Evolutionary conservation across 2,113 vertebrate species (phyloP), one percentile per base, ranked within the genome.

Genomic region (Campylomormyrus tamandua): DNA sequence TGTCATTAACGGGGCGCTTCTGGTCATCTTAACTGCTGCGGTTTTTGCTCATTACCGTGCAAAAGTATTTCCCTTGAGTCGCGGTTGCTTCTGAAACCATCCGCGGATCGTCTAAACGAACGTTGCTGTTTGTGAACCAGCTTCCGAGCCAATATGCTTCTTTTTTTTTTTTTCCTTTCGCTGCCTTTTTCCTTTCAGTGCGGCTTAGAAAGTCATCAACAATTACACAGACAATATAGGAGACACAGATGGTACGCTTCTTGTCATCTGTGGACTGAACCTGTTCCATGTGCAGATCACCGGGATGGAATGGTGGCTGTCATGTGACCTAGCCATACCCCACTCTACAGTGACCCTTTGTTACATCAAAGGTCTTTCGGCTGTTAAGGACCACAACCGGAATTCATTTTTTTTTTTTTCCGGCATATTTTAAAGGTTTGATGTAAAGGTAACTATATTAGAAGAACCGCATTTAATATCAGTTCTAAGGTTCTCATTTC

Each of bases 31-130:
- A 74, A 84, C 83, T 84, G 83, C 42, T 48, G 42, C 21, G 7
- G 48, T 86, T 86, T 86, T 49, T 86, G 39, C 83, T 46, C 83
- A 86, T 86, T 49, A 86, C 74, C 13, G 74, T 39, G 62, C 62
- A 31, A 17, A 50, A 49, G 46, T 48, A 49, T 21, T 50, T 86
- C n/a, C 45, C 83, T 46, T 49, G 48, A 86, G 45, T 13, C 45
- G 31, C 45, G 45, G 15, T 85, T 19, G 39, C 83, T n/a, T 21
- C 83, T n/a, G 9, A 86, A n/a, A 48, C 45, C 83, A 27, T 86
- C 3, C 7, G 10, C 19, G 45, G 45, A 27, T 86, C 10, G n/a
- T 24, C 48, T 49, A 50, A 49, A 50, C 24, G 45, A 27, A 86
- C 3, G 11, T 11, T 1, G 48, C 19, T 5, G 11, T 80, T 77